Evolutionary conservation across 2,888 invertebrate genomes (phyloP).

Genomic region (Eudemis profundana): DNA sequence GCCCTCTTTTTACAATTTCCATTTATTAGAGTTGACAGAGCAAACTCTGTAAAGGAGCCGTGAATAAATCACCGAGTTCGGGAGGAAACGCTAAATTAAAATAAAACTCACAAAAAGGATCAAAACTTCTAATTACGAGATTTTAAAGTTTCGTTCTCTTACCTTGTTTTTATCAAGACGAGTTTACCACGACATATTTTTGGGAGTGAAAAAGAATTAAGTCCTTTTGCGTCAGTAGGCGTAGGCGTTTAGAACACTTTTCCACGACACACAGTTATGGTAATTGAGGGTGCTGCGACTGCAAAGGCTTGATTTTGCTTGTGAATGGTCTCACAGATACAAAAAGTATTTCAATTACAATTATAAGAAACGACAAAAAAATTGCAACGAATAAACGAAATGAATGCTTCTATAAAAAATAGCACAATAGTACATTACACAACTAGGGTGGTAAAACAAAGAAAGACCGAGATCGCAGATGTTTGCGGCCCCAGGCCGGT

Average conservation of each 20-base stretch:
- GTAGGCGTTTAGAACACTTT: neutral
- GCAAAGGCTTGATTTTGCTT: constrained; percentile 6
- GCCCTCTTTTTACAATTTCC: constrained; percentile 33
- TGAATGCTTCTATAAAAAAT: too few species aligned
- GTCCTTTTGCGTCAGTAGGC: neutral
- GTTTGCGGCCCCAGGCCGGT: too few species aligned
- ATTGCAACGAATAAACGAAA: too few species aligned
- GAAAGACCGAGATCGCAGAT: too few species aligned
- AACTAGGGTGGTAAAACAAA: too few species aligned
- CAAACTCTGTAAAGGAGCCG: neutral
- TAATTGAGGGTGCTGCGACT: neutral
- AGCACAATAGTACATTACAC: too few species aligned
- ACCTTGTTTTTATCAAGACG: constrained; percentile 4
- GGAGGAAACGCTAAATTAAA: constrained; percentile 36
- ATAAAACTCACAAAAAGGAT: constrained; percentile 37
- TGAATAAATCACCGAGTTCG: constrained; percentile 31
- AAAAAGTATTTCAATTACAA: neutral
- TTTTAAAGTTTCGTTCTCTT: constrained; percentile 28
- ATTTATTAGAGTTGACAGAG: constrained; percentile 36
- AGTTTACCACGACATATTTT: constrained; percentile 1
- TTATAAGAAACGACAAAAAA: neutral
- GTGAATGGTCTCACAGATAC: constrained; percentile 1
- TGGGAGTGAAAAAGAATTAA: constrained; percentile 3
- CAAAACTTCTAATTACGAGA: constrained; percentile 39
- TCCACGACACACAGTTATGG: neutral